Percentiles rank a stretch among this genome's conserved stretches.
phyloP scores from a whole-genome alignment of 2,113 vertebrate genomes.

The Dromiciops gliroides region DNA sequence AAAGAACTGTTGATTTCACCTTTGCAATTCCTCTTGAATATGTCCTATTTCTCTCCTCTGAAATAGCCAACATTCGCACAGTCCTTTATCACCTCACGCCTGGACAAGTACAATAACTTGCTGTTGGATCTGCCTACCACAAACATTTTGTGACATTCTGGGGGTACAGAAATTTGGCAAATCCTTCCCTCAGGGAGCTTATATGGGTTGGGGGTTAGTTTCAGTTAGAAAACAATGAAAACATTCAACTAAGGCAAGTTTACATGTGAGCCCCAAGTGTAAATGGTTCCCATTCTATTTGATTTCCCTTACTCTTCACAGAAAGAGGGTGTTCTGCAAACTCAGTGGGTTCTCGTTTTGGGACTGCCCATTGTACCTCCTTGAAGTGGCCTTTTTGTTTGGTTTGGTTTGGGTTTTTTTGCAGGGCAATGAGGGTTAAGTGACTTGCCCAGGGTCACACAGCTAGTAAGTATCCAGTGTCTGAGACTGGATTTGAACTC shows the following conservation, averaged over 20 bases:
- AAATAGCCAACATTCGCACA: neutral
- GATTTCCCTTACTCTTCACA: neutral
- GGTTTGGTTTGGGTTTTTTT: too few species aligned
- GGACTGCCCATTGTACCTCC: slow-evolving; percentile 56
- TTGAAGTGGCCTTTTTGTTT: slow-evolving; percentile 64
- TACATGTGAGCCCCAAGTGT: slow-evolving; percentile 55
- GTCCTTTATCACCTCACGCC: neutral
- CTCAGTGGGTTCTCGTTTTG: slow-evolving; percentile 67
- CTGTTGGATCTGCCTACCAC: neutral
- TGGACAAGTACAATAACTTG: neutral
- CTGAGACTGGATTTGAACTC: too few species aligned
- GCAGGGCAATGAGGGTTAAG: too few species aligned
- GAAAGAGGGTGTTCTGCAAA: slow-evolving; percentile 53
- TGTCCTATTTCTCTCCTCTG: neutral
- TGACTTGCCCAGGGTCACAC: too few species aligned
- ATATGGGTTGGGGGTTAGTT: neutral
- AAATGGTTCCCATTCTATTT: slow-evolving; percentile 36
- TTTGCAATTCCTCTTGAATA: neutral
- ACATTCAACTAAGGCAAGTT: slow-evolving; percentile 62
- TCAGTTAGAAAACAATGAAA: neutral
- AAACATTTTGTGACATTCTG: neutral
- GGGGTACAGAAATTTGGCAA: neutral
- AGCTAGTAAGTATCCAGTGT: too few species aligned
- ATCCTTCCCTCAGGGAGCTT: neutral
- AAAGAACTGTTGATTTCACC: neutral